Conservation (phyloP, 2,797 vertebrate species). For the Coregonus suidteri region DNA sequence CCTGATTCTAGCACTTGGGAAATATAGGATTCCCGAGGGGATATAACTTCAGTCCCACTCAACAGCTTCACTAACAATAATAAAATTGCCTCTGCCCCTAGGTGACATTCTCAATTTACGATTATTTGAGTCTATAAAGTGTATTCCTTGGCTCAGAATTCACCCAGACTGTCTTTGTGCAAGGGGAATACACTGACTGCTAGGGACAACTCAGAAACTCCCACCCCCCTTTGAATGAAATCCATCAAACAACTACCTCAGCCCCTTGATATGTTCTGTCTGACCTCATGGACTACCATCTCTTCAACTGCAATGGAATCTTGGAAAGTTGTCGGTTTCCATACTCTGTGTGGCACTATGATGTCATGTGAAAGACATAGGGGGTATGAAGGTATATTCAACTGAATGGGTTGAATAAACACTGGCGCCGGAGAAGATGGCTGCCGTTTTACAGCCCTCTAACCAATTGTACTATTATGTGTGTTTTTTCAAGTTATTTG, state of each 20-base stretch:
- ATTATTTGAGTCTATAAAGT: conserved; percentile 93
- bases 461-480: no score
- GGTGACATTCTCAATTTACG: conserved; percentile 90
- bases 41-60: conserved; percentile 85
- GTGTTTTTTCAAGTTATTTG: no score
- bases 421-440: no score
- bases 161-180: conserved; percentile 81
- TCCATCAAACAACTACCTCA: conserved; percentile 74
- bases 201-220: conserved; percentile 81
- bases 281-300: conserved; percentile 64
- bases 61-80: conserved; percentile 87
- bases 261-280: conserved; percentile 68
- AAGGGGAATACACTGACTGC: conserved; percentile 82
- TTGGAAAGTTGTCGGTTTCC: conserved; percentile 20
- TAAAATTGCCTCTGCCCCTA: conserved; percentile 88
- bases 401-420: neutral
- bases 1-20: conserved; percentile 77
- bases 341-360: conserved; percentile 22
- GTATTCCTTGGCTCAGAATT: conserved; percentile 87
- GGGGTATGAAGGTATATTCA: neutral
- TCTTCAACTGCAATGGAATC: neutral
- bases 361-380: conserved; percentile 18
- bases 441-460: no score
- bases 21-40: conserved; percentile 82
- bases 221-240: conserved; percentile 60